Evolutionary conservation across 2,797 vertebrate species (phyloP).

Genomic region (Pogoniulus pusillus): DNA sequence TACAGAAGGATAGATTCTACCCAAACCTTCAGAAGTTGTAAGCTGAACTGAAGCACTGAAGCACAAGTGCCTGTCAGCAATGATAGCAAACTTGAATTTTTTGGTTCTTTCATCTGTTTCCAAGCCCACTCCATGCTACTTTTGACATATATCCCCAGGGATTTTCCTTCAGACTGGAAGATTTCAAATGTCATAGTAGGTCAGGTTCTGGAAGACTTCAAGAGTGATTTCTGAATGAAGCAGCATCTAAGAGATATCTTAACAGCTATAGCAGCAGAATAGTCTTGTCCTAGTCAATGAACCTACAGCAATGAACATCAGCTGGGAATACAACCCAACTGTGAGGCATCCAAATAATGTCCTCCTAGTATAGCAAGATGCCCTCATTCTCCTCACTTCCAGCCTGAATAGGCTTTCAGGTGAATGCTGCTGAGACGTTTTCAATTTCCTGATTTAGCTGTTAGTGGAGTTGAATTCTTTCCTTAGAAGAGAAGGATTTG

Average conservation of each 20-base stretch:
- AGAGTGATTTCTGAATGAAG: slow-evolving; percentile 25
- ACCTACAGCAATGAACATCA: background rate
- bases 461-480: background rate
- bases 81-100: background rate
- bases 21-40: accelerated
- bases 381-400: background rate
- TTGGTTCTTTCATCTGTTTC: background rate
- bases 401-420: background rate
- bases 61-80: background rate
- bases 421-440: background rate
- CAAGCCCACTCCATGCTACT: background rate
- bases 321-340: background rate
- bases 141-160: background rate
- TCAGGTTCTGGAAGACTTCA: background rate
- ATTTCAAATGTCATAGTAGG: background rate
- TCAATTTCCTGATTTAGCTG: background rate
- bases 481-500: background rate
- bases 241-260: background rate
- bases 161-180: background rate
- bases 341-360: background rate
- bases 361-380: background rate
- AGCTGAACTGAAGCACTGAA: background rate
- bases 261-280: background rate
- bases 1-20: no score
- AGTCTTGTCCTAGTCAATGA: slow-evolving; percentile 10